Evolutionary conservation across 2,888 invertebrate species (phyloP), one percentile per base, ranked within the genome.

Genomic region (Seladonia tumulorum): DNA sequence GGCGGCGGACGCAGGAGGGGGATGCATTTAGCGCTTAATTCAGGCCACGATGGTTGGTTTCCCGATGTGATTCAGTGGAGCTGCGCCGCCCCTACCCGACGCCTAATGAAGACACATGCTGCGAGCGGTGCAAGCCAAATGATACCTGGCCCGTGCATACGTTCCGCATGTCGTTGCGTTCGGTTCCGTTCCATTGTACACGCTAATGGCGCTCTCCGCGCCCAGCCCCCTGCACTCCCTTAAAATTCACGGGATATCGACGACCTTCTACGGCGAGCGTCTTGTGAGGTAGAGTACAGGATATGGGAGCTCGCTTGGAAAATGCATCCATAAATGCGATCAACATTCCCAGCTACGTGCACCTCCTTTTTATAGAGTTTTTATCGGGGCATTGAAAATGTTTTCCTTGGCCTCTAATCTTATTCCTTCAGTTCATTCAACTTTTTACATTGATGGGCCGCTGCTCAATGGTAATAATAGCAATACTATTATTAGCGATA

Each of bases 31-130:
- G 92, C 88, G 93, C 91, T 93, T 93, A 93, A 93, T 93, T 92
- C 91, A 87, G 92, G 86, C 91, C 91, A 91, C 92, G 91, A 90
- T 86, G 92, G 89, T 91, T 91, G 91, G 91, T 90, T 93, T 91
- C 91, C 84, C 93, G 87, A 91, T 91, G 92, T 92, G 92, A 93
- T 93, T 93, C 92, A 93, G 91, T 91, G 91, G 90, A 90, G 90
- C 88, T 88, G 89, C 90, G 88, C 92, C 90, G 88, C 90, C 91
- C 89, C 85, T 90, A 88, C 89, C 88, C 90, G 76, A 90, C 90
- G 89, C 91, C 91, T 93, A 93, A 93, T 93, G 93, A 93, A 93
- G 93, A 93, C 92, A 92, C 92, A 93, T 93, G 92, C 92, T 92
- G 90, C 88, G 86, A 92, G 87, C 89, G 87, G 89, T 85, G 91